Base-by-base conservation (phyloP, 2,888 invertebrate genomes). In the Zootermopsis nevadensis region DNA sequence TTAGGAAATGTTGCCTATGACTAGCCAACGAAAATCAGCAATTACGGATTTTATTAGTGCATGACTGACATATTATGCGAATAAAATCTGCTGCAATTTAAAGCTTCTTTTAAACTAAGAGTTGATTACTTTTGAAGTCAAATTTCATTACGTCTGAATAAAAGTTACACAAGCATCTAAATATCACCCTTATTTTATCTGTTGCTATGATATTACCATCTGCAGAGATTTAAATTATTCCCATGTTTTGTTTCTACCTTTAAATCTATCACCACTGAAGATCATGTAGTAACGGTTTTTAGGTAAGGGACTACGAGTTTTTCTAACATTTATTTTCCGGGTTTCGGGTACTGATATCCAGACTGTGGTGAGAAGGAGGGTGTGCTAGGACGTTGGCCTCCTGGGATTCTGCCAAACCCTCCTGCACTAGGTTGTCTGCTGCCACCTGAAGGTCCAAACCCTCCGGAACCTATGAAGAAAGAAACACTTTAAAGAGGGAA, bases 271-370 rank as follows among this genome's bases (percentile, higher is more conserved):
- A 19, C 12, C 15, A 3, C 31, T 33, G 69, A 22, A 19, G 31
- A 69, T 69, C n/a, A 7, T 30, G 31, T 69, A 69, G 19, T 69
- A 27, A 69, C 10, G 30, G 30, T 7, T n/a, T 27, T 30, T 30
- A n/a, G n/a, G 15, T 66, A 19, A n/a, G 67, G 30, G 19, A 10
- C 27, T n/a, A 10, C 7, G 24, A 72, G 19, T 33, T 60, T 38
- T 24, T 24, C 30, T 42, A 38, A n/a, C 22, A 35, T 31, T 76
- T 80, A 84, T 79, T 84, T 82, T 24, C 83, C 83, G 35, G 83
- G 83, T 10, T 22, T 76, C 24, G 81, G 82, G 66, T 84, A 84
- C 6, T 12, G 24, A 80, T 84, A 84, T n/a, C 84, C 84, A 7
- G 33, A 19, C 35, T 84, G 79, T 0, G 83, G 80, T 60, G 80